Base-by-base conservation (phyloP, 2,888 invertebrate species). In the Syritta pipiens region DNA sequence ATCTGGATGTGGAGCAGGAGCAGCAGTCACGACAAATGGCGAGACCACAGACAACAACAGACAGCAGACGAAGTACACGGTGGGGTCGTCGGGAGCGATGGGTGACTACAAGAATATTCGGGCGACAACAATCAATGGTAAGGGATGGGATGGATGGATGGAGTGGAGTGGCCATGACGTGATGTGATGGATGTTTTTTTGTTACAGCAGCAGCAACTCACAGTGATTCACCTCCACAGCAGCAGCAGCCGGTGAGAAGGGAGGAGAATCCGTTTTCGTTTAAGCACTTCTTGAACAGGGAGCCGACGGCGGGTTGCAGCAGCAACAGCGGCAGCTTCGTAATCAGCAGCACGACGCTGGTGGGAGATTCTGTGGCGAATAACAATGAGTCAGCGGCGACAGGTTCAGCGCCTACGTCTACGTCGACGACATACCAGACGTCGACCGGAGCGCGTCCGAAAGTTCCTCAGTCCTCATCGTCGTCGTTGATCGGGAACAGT, bases 261-360 rank as follows among this genome's bases (percentile, higher is more conserved):
- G 75, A 81, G 40, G 81, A 94, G 83, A 94, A 94, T 88, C 93
- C 94, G 2, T 95, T 96, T 88, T 96, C 96, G 62, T 95, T 96
- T 84, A 94, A 95, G 86, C 95, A 95, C 86, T 96, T 96, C 86
- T 88, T 96, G 83, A 93, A 93, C 85, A 91, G 93, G 83, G 93
- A 93, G 84, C 85, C 84, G 46, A 84, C 85, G 4, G 83, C 86
- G 4, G 86, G 75, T 51, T 44, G 51, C 53, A 51, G 42, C 28
- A 46, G 48, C 71, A 74, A 51, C 28, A 62, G 63, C 65, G 46
- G 65, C 46, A 72, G 79, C 65, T 26, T 82, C 62, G 63, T 72
- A 72, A 60, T 76, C 68, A 72, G 24, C 14, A 72, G 63, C 28
- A 71, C 82, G 1, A 62, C 82, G 1, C 5, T 59, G 4, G 20